A percentile compares a stretch with the other conserved stretches of the same genome.
phyloP scores from a whole-genome alignment of 2,113 vertebrate species.

The Pelecanus crispus region DNA sequence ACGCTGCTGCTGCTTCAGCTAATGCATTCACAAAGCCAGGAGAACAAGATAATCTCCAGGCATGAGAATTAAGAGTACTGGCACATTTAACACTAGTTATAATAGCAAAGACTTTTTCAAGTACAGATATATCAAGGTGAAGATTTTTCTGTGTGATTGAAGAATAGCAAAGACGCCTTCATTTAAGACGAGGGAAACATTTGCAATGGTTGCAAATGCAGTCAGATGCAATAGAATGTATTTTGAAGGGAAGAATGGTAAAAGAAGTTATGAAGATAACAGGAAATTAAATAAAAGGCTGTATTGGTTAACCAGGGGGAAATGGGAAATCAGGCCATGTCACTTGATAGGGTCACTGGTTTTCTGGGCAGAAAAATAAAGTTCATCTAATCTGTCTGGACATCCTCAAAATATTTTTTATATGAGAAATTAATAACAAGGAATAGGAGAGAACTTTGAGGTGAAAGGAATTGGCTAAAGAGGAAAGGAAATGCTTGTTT shows the following conservation, averaged over 20 bases:
- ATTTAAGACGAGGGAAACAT: neutral
- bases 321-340: neutral
- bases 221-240: neutral
- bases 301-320: neutral
- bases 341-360: neutral
- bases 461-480: neutral
- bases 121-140: neutral
- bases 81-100: neutral
- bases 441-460: neutral
- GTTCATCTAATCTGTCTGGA: neutral
- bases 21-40: neutral
- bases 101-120: neutral
- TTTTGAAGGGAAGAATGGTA: neutral
- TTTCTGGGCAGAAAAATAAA: neutral
- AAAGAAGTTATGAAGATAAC: neutral
- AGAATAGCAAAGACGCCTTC: neutral
- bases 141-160: neutral
- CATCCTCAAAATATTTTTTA: neutral
- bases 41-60: neutral
- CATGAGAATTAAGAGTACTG: neutral
- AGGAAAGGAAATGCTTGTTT: neutral
- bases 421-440: neutral
- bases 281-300: neutral
- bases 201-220: neutral
- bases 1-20: neutral